A percentile compares a stretch with the other conserved stretches of the same genome.
Conservation (phyloP, 2,797 vertebrate genomes). For the Gobio occitaniae region DNA sequence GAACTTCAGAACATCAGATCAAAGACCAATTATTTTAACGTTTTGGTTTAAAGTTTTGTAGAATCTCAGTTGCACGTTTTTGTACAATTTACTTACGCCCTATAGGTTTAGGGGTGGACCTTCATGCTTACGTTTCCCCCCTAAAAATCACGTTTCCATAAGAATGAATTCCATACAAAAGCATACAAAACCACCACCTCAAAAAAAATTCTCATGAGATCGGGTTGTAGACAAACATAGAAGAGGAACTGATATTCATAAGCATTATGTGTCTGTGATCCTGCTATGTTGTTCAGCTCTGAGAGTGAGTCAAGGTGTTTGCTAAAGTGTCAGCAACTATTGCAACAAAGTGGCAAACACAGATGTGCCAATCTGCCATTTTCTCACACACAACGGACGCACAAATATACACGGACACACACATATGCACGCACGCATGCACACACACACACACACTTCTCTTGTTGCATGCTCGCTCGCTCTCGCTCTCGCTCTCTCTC, state of each 20-base stretch:
- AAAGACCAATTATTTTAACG: background rate
- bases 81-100: background rate
- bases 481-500: too few species aligned
- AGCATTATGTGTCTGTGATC: background rate
- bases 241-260: constrained; percentile 18
- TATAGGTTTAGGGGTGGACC: background rate
- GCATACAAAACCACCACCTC: background rate
- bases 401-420: background rate
- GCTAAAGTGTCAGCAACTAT: constrained; percentile 26
- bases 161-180: background rate
- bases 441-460: background rate
- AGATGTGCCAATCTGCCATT: constrained; percentile 57
- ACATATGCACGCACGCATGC: background rate
- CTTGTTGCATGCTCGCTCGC: too few species aligned
- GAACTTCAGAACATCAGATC: background rate
- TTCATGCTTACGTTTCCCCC: background rate
- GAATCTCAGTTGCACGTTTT: background rate
- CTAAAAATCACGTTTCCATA: background rate
- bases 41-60: background rate
- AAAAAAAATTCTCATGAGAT: background rate
- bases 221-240: background rate
- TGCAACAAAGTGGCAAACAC: constrained; percentile 36
- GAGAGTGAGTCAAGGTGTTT: constrained; percentile 39
- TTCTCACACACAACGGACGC: background rate
- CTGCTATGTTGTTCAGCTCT: background rate